Evolutionary conservation across 2,888 invertebrate species (phyloP), one percentile per base, ranked within the genome.

Genomic region (Dendrolimus pini): DNA sequence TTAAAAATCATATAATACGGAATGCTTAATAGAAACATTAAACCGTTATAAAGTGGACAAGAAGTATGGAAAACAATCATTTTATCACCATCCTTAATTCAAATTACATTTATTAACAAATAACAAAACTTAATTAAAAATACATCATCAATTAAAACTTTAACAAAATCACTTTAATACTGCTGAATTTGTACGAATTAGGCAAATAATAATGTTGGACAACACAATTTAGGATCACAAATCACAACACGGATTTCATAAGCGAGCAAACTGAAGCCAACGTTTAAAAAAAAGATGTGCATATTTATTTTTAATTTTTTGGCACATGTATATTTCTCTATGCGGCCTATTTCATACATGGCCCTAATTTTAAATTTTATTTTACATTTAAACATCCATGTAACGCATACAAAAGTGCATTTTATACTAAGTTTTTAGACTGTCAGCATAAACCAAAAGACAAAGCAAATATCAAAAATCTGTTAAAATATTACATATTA

Each of bases 81-180:
- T 9, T 68, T 68, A 69, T 69, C 65, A 74, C 74, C 71, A 75
- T 72, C 67, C 68, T 70, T 71, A 75, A 75, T 75, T 78, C 76
- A 74, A 70, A 77, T 68, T 66, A 76, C 75, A 77, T 74, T 78
- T 70, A 75, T 78, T 86, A 89, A 89, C 87, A 89, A 89, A 86
- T 85, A 89, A 89, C 88, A 87, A 85, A 83, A 89, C 87, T 89
- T 89, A 90, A 87, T 87, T 84, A 87, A 86, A 84, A 30, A 30
- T 30, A 80, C 82, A 81, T 70, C 80, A 72, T 85, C 84, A 82
- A 83, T 87, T 83, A 88, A 83, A 89, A 88, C 89, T 85, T 90
- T 90, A 89, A 90, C 89, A 89, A 89, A 90, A 90, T 89, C 89
- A 89, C 89, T 86, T 83, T 90, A 90, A 90, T 90, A 90, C 90